These are phyloP conservation scores for Gonatopus flavifemur DNA, from an alignment of 1,140 invertebrate species.

Conservation along the genomic window DNA sequence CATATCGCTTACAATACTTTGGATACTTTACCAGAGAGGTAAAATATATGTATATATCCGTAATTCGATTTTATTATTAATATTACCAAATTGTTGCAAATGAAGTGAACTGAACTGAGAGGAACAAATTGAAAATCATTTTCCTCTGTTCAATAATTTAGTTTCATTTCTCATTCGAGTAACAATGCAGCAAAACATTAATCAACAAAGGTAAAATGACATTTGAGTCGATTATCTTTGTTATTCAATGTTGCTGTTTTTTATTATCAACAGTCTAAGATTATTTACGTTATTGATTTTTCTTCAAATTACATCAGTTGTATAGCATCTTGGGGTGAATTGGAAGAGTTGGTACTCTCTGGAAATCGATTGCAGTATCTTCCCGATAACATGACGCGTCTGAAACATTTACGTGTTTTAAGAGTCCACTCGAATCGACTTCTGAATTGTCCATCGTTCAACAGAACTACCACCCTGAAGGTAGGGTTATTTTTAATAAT, in stretches of 20 bases:
- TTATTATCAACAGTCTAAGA: neutral
- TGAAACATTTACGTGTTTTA: conserved; percentile 73
- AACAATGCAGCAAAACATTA: too few species aligned
- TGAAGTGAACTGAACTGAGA: too few species aligned
- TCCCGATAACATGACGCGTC: conserved; percentile 72
- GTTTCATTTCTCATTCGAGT: too few species aligned
- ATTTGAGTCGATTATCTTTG: too few species aligned
- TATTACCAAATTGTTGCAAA: too few species aligned
- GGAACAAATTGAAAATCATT: too few species aligned
- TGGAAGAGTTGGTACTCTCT: conserved; percentile 80
- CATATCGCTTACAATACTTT: conserved; percentile 80
- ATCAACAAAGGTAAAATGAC: too few species aligned
- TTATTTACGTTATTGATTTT: neutral
- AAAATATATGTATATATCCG: conserved; percentile 12
- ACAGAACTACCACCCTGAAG: conserved; percentile 71
- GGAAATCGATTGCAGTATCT: conserved; percentile 78
- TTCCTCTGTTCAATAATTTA: too few species aligned
- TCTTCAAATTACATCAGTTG: conserved; percentile 55
- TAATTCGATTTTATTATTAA: neutral
- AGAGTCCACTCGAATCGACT: conserved; percentile 82
- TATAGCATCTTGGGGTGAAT: conserved; percentile 71
- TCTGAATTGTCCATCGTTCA: conserved; percentile 73
- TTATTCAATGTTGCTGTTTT: too few species aligned
- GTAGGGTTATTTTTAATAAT: conserved; percentile 32
- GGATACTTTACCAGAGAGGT: conserved; percentile 71